Percentiles rank a stretch among this genome's conserved stretches.
Conservation (phyloP, 2,888 invertebrate species). For the Cremastinae sp. region DNA sequence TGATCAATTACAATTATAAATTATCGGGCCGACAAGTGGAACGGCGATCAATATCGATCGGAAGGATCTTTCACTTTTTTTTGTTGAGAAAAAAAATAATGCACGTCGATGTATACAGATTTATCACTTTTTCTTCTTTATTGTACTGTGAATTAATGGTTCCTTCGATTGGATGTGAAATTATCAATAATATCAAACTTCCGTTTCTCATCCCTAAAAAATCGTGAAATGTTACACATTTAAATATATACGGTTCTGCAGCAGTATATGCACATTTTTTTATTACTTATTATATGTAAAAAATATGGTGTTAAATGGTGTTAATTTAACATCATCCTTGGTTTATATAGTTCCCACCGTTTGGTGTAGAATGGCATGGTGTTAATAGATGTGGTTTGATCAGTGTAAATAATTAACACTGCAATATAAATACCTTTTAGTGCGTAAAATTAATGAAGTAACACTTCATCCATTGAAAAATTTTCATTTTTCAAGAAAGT, state of each 20-base stretch:
- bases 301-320: too few relatives aligned
- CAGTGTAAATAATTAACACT: too few relatives aligned
- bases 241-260: slow-evolving; percentile 23
- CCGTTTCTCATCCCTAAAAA: slow-evolving; percentile 46
- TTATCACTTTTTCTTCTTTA: slow-evolving; percentile 38
- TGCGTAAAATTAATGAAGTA: too few relatives aligned
- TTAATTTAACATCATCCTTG: too few relatives aligned
- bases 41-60: slow-evolving; percentile 56
- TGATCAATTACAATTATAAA: slow-evolving; percentile 63
- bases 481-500: too few relatives aligned
- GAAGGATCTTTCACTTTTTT: slow-evolving; percentile 17
- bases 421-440: too few relatives aligned
- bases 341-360: too few relatives aligned
- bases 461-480: too few relatives aligned
- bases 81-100: too few relatives aligned
- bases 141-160: slow-evolving; percentile 58
- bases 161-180: slow-evolving; percentile 61
- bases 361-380: too few relatives aligned
- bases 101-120: slow-evolving; percentile 1
- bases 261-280: slow-evolving; percentile 7
- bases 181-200: slow-evolving; percentile 63
- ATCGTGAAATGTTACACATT: too few relatives aligned
- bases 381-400: too few relatives aligned
- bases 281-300: background rate
- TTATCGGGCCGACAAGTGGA: slow-evolving; percentile 61